Conservation (phyloP, 2,797 vertebrate genomes). For the Pipistrellus nathusii region DNA sequence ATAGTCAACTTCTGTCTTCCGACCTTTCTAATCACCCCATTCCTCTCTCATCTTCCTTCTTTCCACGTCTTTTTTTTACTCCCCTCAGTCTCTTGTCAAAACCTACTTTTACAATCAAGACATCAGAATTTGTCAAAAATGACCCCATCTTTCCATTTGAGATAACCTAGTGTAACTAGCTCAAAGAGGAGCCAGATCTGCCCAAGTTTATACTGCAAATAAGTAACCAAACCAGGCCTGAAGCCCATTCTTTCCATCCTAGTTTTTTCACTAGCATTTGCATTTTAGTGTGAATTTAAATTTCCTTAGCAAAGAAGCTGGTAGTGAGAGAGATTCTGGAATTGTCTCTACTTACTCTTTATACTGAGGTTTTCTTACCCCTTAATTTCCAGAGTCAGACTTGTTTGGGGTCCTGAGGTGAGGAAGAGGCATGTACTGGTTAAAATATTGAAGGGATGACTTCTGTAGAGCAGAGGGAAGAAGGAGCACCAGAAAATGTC, state of each 20-base stretch:
- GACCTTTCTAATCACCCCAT: neutral
- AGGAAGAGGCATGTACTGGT: neutral
- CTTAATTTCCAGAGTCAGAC: conserved; percentile 1
- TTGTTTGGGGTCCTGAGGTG: neutral
- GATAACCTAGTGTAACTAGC: neutral
- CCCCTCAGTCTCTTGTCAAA: neutral
- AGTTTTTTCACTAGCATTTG: conserved; percentile 26
- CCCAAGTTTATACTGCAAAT: conserved; percentile 24
- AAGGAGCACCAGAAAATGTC: conserved; percentile 29
- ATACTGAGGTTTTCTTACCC: neutral
- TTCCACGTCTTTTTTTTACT: neutral
- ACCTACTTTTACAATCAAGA: conserved; percentile 13
- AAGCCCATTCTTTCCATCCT: neutral
- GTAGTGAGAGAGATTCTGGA: conserved; percentile 40
- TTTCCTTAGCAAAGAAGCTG: conserved; percentile 42
- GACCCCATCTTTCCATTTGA: conserved; percentile 14
- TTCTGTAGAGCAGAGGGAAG: neutral
- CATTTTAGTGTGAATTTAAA: conserved; percentile 26
- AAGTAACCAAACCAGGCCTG: neutral
- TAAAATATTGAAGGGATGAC: neutral
- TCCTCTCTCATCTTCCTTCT: neutral
- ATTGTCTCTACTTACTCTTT: conserved; percentile 28
- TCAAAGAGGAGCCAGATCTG: conserved; percentile 15
- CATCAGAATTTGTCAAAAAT: neutral
- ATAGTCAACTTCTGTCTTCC: conserved; percentile 35